Evolutionary conservation across 2,113 vertebrate genomes (phyloP).

Genomic region (Barnardius zonarius): DNA sequence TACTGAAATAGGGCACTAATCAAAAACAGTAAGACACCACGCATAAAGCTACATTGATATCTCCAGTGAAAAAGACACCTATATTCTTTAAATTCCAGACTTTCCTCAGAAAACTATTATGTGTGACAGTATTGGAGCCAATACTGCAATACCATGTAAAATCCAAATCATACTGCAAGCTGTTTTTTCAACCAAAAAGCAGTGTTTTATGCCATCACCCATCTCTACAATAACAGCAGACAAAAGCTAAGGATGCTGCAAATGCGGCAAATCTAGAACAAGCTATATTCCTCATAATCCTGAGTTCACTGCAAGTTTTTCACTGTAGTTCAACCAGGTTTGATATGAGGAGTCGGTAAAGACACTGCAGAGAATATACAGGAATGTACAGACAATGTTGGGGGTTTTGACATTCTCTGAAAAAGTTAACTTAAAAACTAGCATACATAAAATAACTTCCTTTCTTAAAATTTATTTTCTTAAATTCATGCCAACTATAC

Average conservation of each 20-base stretch:
- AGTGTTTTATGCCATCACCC: background rate
- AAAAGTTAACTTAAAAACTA: background rate
- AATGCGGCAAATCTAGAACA: background rate
- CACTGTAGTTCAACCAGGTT: background rate
- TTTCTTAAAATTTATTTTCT: background rate
- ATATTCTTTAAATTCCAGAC: background rate
- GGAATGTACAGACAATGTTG: background rate
- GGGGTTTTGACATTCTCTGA: background rate
- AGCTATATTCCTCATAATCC: background rate
- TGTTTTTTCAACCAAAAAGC: background rate
- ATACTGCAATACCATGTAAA: background rate
- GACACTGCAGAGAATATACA: background rate
- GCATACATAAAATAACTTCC: background rate
- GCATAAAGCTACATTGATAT: background rate
- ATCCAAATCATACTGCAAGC: background rate
- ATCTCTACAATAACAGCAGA: background rate
- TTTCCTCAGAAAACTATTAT: background rate
- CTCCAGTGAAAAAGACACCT: background rate
- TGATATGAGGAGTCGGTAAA: background rate
- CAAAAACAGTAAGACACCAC: background rate
- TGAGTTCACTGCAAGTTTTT: background rate
- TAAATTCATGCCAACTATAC: background rate
- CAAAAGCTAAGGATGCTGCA: background rate
- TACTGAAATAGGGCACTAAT: background rate
- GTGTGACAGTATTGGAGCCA: background rate